Conservation (phyloP, 2,797 vertebrate genomes). For the Danio kyathit region DNA sequence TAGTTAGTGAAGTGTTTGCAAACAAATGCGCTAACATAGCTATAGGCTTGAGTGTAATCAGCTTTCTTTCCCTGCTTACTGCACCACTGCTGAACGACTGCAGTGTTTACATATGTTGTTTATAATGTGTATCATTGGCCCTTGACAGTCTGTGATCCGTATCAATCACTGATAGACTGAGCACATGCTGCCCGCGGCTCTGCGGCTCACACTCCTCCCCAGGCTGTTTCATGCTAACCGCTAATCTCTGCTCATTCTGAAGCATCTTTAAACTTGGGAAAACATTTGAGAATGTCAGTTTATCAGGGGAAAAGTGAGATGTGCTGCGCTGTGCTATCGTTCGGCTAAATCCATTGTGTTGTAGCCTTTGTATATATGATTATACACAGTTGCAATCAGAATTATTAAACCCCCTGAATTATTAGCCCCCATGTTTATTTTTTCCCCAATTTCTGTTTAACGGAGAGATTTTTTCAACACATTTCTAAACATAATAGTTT, state of each 20-base stretch:
- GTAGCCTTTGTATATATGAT: too few species aligned
- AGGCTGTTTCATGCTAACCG: conserved; percentile 1
- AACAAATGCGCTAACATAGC: conserved; percentile 2
- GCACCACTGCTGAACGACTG: conserved; percentile 35
- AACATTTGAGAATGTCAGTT: background rate
- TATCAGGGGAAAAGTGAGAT: background rate
- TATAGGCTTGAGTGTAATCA: conserved; percentile 32
- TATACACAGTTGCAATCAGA: too few species aligned
- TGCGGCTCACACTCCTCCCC: background rate
- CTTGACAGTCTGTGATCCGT: conserved; percentile 47
- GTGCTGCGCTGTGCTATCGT: background rate
- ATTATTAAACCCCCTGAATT: too few species aligned
- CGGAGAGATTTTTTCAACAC: too few species aligned
- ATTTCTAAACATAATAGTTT: too few species aligned
- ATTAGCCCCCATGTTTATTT: too few species aligned
- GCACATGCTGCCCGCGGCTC: background rate
- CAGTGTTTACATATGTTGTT: conserved; percentile 52
- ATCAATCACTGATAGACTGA: conserved; percentile 51
- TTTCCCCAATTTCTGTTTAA: too few species aligned
- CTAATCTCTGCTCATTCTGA: background rate
- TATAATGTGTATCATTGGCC: conserved; percentile 47
- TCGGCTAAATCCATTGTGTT: background rate
- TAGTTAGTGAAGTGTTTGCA: background rate
- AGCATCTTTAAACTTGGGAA: background rate
- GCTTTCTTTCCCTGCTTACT: conserved; percentile 36